Evolutionary conservation across 2,888 invertebrate genomes (phyloP).

Genomic region (Leptinotarsa tumamoca): DNA sequence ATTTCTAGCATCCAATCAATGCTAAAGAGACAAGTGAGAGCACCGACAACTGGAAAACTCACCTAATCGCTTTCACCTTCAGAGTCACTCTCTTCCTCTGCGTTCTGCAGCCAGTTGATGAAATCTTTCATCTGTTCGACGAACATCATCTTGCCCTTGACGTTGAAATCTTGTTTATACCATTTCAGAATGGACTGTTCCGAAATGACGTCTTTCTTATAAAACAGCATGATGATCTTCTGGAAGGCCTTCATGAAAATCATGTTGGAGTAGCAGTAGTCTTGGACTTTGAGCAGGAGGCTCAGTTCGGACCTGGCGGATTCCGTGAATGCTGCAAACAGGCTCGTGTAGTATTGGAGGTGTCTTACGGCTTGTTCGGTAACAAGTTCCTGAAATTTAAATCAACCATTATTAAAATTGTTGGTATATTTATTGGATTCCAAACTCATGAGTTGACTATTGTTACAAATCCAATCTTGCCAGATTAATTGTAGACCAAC

Average conservation of each 20-base stretch:
- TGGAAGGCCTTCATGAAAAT: conserved; percentile 98
- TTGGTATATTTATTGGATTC: background rate
- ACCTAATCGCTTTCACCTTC: conserved; percentile 66
- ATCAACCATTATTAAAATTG: conserved; percentile 1
- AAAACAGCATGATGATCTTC: conserved; percentile 95
- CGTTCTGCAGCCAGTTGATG: conserved; percentile 96
- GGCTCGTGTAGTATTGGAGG: conserved; percentile 85
- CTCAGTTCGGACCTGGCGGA: conserved; percentile 89
- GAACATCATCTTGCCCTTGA: conserved; percentile 97
- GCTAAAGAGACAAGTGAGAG: no score
- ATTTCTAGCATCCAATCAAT: no score
- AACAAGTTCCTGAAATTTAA: conserved; percentile 76
- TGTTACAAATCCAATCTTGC: no score
- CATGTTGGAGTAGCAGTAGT: conserved; percentile 99
- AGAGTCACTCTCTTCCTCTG: conserved; percentile 86
- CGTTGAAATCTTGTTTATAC: conserved; percentile 93
- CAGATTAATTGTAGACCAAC: no score
- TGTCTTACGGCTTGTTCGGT: conserved; percentile 96
- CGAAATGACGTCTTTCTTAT: conserved; percentile 94
- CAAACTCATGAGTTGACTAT: no score
- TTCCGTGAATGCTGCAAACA: conserved; percentile 89
- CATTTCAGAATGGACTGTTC: conserved; percentile 96
- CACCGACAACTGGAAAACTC: conserved; percentile 29
- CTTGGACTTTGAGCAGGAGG: conserved; percentile 92
- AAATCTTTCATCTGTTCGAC: conserved; percentile 98